Percentiles rank a stretch among this genome's conserved stretches.
Conservation (phyloP, 1,140 invertebrate species). For the Polyergus mexicanus region DNA sequence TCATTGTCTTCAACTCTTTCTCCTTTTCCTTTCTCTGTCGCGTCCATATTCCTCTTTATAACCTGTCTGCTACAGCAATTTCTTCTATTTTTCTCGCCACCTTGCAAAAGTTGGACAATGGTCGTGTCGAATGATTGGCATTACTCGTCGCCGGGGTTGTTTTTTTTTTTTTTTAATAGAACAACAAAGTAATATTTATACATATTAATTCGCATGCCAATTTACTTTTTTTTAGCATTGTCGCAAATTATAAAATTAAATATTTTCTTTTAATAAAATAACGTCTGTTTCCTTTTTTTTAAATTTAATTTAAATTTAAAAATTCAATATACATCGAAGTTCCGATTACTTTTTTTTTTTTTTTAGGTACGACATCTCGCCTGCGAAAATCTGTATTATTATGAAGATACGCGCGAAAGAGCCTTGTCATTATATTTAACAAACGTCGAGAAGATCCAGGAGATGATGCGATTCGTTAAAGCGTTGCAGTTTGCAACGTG, state of each 20-base stretch:
- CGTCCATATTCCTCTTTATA: background rate
- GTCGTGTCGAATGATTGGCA: constrained; percentile 61
- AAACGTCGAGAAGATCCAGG: constrained; percentile 35
- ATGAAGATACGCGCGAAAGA: constrained; percentile 15
- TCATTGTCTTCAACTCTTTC: constrained; percentile 66
- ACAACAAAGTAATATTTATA: background rate
- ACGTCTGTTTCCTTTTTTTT: background rate
- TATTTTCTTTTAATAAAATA: background rate
- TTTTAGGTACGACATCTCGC: background rate
- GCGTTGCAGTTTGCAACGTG: constrained; percentile 45
- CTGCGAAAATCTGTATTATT: constrained; percentile 33
- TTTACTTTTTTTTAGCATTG: background rate
- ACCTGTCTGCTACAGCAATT: background rate
- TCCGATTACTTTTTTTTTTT: constrained; percentile 16
- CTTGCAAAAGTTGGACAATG: constrained; percentile 60
- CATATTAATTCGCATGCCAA: background rate
- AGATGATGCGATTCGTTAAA: constrained; percentile 49
- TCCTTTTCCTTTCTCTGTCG: constrained; percentile 6
- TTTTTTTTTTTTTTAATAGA: background rate
- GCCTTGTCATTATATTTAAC: constrained; percentile 59
- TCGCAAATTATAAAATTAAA: background rate
- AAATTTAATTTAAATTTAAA: background rate
- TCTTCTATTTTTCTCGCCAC: constrained; percentile 37
- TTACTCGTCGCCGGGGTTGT: background rate
- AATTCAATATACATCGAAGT: background rate